These are phyloP conservation scores for Erannis defoliaria DNA, from an alignment of 2,888 invertebrate species.

Conservation along the genomic window DNA sequence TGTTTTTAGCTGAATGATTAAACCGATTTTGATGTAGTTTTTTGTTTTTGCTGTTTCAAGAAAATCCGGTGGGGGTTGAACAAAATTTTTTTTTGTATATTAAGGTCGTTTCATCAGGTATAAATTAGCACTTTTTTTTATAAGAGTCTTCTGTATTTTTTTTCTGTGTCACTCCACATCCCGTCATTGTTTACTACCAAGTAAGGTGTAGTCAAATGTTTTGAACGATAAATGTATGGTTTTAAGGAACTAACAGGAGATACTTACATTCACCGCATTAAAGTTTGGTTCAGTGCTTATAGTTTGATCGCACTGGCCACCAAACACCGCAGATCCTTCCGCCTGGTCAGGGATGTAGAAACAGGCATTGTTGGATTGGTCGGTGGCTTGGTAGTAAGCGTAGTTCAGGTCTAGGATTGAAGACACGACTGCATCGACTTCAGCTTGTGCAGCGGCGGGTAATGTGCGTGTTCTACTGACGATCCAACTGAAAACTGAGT, in stretches of 20 bases:
- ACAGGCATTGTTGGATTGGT: conserved; percentile 59
- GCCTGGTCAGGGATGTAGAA: conserved; percentile 62
- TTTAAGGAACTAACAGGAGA: not conserved
- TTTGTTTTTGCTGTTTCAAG: too few relatives aligned
- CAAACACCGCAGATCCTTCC: conserved; percentile 56
- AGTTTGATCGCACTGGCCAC: conserved; percentile 60
- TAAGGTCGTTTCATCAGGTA: too few relatives aligned
- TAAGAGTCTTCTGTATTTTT: too few relatives aligned
- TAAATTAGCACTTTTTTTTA: too few relatives aligned
- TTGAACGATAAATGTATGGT: too few relatives aligned
- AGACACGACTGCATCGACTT: conserved; percentile 57
- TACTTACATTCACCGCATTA: conserved; percentile 59
- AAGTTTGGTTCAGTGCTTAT: conserved; percentile 59
- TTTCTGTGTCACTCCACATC: too few relatives aligned
- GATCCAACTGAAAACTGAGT: conserved; percentile 77
- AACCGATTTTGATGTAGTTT: too few relatives aligned
- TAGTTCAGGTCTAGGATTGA: conserved; percentile 58
- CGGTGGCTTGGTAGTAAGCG: conserved; percentile 53
- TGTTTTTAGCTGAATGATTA: too few relatives aligned
- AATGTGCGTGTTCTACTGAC: conserved; percentile 63
- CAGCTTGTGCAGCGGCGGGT: conserved; percentile 42
- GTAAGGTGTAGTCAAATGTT: too few relatives aligned
- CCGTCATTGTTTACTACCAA: too few relatives aligned
- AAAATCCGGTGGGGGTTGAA: too few relatives aligned
- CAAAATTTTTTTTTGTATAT: too few relatives aligned